Evolutionary conservation across 2,113 vertebrate species (phyloP).

Genomic region (Diglossa brunneiventris): DNA sequence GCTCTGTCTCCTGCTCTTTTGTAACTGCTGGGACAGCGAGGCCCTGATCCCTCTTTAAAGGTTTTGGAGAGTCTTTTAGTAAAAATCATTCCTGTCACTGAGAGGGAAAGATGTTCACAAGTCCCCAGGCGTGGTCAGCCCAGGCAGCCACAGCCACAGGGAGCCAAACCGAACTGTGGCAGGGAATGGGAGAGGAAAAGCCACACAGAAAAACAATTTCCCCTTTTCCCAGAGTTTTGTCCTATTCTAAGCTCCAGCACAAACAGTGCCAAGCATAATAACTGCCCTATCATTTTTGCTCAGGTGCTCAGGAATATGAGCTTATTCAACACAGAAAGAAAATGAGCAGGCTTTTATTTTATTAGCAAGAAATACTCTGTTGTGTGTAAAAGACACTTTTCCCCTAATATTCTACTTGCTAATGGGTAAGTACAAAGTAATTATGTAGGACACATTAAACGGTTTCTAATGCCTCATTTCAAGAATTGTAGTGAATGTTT

Average conservation of each 20-base stretch:
- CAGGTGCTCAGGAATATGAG: background rate
- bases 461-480: background rate
- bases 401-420: background rate
- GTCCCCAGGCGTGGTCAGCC: background rate
- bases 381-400: background rate
- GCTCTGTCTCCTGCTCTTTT: background rate
- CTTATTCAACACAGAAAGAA: background rate
- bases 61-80: background rate
- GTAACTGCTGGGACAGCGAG: background rate
- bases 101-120: background rate
- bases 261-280: background rate
- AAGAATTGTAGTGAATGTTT: background rate
- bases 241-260: background rate
- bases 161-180: background rate
- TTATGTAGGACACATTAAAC: background rate
- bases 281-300: background rate
- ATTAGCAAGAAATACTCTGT: background rate
- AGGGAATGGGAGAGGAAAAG: background rate
- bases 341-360: background rate
- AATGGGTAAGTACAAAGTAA: background rate
- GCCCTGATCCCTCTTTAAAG: background rate
- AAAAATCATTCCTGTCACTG: background rate
- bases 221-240: background rate
- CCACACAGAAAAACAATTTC: background rate
- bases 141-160: rapidly evolving